Conservation (phyloP, 2,888 invertebrate species). For the Cerastis rubricosa region DNA sequence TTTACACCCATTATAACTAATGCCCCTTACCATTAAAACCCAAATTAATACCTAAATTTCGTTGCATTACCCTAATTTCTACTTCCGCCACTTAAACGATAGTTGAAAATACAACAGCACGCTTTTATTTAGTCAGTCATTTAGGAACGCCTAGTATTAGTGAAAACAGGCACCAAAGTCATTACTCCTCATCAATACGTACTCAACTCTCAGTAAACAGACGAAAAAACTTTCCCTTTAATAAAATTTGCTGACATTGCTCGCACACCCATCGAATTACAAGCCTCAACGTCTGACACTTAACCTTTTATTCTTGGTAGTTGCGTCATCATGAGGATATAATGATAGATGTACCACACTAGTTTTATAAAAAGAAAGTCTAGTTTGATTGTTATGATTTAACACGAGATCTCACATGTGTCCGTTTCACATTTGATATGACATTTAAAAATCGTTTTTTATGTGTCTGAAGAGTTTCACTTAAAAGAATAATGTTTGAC, state of each 20-base stretch:
- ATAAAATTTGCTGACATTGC: constrained; percentile 32
- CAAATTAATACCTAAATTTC: too few relatives aligned
- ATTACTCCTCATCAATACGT: not conserved
- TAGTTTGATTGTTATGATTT: constrained; percentile 32
- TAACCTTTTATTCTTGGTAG: constrained; percentile 47
- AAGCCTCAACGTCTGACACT: constrained; percentile 36
- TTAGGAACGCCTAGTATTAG: not conserved
- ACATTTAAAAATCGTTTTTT: constrained; percentile 2
- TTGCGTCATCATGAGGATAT: constrained; percentile 15
- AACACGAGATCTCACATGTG: constrained; percentile 21
- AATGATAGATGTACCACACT: constrained; percentile 30
- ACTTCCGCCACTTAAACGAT: too few relatives aligned
- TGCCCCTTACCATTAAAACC: too few relatives aligned
- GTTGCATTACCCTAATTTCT: too few relatives aligned
- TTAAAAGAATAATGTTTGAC: not conserved
- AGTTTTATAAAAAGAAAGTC: constrained; percentile 53
- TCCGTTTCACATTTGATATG: constrained; percentile 21
- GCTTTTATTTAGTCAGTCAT: not conserved
- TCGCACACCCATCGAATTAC: constrained; percentile 55
- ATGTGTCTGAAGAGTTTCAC: not conserved
- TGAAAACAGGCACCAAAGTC: not conserved
- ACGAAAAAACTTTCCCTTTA: constrained; percentile 44
- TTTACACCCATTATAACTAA: too few relatives aligned
- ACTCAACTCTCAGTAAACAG: constrained; percentile 3
- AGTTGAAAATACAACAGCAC: not conserved